A percentile compares a stretch with the other conserved stretches of the same genome.
phyloP scores from a whole-genome alignment of 2,888 invertebrate species.

The Philonicus albiceps region DNA sequence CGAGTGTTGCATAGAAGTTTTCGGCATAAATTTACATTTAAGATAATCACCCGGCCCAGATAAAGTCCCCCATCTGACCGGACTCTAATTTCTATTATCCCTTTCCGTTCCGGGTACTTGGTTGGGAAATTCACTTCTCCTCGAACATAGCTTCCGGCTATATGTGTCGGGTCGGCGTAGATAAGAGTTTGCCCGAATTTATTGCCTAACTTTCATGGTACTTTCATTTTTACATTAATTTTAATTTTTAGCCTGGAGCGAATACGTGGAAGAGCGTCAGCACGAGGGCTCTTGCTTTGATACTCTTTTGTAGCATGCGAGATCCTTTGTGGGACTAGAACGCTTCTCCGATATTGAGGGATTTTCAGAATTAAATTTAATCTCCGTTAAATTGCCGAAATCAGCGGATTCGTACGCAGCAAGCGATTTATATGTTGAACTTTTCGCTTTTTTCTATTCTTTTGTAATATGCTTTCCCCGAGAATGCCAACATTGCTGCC shows the following conservation, averaged over 20 bases:
- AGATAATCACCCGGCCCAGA: not conserved
- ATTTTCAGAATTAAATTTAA: not conserved
- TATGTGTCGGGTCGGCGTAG: not conserved
- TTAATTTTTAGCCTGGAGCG: not conserved
- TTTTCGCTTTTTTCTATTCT: not conserved
- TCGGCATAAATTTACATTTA: not conserved
- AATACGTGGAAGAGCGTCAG: not conserved
- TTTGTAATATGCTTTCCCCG: not conserved
- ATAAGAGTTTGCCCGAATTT: not conserved
- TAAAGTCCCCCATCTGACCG: not conserved
- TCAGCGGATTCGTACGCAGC: not conserved
- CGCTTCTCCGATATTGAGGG: not conserved
- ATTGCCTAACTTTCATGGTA: not conserved
- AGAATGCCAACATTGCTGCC: not conserved
- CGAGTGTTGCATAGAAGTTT: not conserved
- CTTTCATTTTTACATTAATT: not conserved
- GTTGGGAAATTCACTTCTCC: not conserved
- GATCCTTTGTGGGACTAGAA: not conserved
- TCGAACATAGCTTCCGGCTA: not conserved
- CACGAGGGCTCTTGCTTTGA: not conserved
- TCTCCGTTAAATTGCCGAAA: not conserved
- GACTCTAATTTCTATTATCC: not conserved
- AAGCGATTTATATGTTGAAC: not conserved
- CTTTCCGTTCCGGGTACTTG: not conserved
- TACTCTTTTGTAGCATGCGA: not conserved